Percentiles rank a stretch among this genome's conserved stretches.
Evolutionary conservation across 2,888 invertebrate genomes (phyloP).

Genomic region (Hipparchia sbordonii): DNA sequence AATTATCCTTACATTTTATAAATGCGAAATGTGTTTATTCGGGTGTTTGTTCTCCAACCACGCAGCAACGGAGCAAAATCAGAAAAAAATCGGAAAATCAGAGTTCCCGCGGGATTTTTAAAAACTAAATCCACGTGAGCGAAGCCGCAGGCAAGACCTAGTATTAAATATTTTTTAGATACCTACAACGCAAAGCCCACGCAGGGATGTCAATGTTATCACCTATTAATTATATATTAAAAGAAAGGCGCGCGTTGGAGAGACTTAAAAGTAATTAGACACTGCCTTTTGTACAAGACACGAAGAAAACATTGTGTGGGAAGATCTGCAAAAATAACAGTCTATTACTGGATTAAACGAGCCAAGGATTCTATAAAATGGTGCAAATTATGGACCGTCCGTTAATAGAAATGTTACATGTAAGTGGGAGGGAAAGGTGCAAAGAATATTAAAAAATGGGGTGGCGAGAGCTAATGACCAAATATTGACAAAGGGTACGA

Average conservation of each 20-base stretch:
- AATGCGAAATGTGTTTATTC: no score
- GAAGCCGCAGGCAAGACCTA: no score
- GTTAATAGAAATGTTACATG: not conserved
- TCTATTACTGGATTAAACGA: not conserved
- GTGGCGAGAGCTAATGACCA: not conserved
- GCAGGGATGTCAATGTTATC: not conserved
- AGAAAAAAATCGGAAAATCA: no score
- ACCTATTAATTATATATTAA: not conserved
- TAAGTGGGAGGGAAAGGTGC: not conserved
- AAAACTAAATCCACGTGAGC: no score
- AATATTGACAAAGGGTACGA: no score
- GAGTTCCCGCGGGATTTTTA: no score
- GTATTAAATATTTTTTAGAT: no score
- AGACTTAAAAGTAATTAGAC: not conserved
- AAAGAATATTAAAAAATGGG: not conserved
- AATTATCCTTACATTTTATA: no score
- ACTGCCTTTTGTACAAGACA: slow-evolving; percentile 1
- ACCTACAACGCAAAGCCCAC: not conserved
- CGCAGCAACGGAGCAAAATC: no score
- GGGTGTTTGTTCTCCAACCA: no score
- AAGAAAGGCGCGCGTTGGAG: not conserved
- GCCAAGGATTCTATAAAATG: not conserved
- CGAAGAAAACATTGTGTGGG: slow-evolving; percentile 7
- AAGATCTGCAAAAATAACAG: slow-evolving; percentile 2
- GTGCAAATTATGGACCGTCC: not conserved